Percentiles rank a stretch among this genome's conserved stretches.
These are phyloP conservation scores for Antheraea yamamai DNA, from an alignment of 2,888 invertebrate species.

Conservation along the genomic window DNA sequence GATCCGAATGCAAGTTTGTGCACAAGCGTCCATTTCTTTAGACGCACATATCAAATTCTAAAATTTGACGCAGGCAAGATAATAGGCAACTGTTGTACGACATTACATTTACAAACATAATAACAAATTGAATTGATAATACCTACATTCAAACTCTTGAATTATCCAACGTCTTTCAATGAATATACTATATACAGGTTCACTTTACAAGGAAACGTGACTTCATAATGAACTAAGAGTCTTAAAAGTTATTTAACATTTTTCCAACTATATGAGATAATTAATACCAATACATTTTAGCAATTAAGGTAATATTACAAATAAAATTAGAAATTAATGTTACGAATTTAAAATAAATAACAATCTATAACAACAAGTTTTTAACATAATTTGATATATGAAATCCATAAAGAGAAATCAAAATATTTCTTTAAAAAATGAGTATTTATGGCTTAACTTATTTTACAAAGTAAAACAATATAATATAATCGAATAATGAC, in stretches of 20 bases:
- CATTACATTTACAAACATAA: conserved; percentile 12
- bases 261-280: background rate
- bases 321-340: background rate
- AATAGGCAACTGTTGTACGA: conserved; percentile 15
- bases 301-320: background rate
- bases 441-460: background rate
- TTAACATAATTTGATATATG: background rate
- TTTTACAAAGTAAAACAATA: background rate
- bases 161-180: background rate
- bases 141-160: conserved; percentile 1
- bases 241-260: background rate
- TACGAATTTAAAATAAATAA: background rate
- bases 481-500: background rate
- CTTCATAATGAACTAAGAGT: background rate
- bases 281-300: background rate
- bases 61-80: conserved; percentile 42
- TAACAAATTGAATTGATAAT: conserved; percentile 18
- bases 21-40: conserved; percentile 38
- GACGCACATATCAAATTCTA: conserved; percentile 41
- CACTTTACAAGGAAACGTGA: background rate
- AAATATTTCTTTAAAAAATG: background rate
- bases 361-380: background rate
- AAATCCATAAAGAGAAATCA: background rate
- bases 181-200: background rate
- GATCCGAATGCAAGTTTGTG: background rate